Conservation (phyloP, 1,140 invertebrate species). For the Dufourea novaeangliae region DNA sequence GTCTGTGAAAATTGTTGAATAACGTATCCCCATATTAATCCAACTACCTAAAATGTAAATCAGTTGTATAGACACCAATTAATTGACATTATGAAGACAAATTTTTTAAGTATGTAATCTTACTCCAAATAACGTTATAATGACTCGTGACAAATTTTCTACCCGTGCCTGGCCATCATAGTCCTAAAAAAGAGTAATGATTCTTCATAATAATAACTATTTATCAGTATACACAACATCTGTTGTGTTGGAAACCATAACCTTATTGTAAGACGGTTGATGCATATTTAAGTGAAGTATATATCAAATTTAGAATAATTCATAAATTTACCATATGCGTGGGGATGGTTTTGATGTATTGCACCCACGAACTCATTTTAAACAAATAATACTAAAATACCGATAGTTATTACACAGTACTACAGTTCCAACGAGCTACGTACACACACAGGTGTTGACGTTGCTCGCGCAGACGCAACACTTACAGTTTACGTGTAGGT, state of each 20-base stretch:
- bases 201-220: neutral
- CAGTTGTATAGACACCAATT: neutral
- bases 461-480: slow-evolving; percentile 16
- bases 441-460: neutral
- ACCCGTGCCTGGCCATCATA: slow-evolving; percentile 95
- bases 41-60: slow-evolving; percentile 85
- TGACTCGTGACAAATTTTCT: slow-evolving; percentile 92
- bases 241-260: neutral
- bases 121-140: slow-evolving; percentile 94
- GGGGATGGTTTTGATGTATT: slow-evolving; percentile 81
- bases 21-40: slow-evolving; percentile 94
- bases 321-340: slow-evolving; percentile 83
- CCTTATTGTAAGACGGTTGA: neutral
- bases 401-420: neutral
- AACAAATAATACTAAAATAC: slow-evolving; percentile 37
- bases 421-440: neutral
- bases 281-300: neutral
- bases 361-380: slow-evolving; percentile 68
- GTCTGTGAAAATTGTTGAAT: slow-evolving; percentile 98
- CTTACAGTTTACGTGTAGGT: neutral
- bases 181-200: slow-evolving; percentile 84
- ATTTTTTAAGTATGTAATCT: slow-evolving; percentile 64
- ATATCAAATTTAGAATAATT: neutral
- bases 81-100: neutral
- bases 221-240: neutral